Evolutionary conservation across 2,797 vertebrate genomes (phyloP).

Genomic region (Thunnus albacares): DNA sequence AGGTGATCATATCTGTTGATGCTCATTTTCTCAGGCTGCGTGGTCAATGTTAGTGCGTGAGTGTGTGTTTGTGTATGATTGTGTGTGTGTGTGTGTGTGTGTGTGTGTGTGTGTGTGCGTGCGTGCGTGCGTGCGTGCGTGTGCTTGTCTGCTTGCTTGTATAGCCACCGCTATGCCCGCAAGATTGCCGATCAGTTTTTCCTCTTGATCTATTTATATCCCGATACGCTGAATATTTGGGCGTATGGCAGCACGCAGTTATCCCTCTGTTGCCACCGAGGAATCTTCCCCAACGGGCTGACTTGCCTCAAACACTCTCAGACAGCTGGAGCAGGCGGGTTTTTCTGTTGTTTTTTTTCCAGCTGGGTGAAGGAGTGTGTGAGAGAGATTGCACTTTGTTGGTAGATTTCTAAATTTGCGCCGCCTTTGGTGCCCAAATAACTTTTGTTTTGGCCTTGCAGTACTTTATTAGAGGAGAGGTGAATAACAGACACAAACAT

Average conservation of each 20-base stretch:
- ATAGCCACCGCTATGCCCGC: conserved; percentile 59
- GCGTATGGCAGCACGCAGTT: conserved; percentile 65
- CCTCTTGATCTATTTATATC: conserved; percentile 79
- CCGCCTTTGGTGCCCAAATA: conserved; percentile 43
- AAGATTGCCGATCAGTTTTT: conserved; percentile 74
- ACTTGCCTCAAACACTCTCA: conserved; percentile 72
- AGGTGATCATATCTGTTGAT: conserved; percentile 84
- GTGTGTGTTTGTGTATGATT: conserved; percentile 20
- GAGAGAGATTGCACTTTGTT: conserved; percentile 53
- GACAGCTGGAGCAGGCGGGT: conserved; percentile 55
- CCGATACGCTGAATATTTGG: conserved; percentile 74
- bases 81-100: conserved; percentile 27
- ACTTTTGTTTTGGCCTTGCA: conserved; percentile 69
- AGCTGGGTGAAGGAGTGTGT: conserved; percentile 45
- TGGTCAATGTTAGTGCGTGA: conserved; percentile 62
- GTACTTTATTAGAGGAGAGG: conserved; percentile 42
- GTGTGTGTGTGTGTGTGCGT: conserved; percentile 29
- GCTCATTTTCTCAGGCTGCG: conserved; percentile 75
- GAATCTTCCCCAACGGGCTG: conserved; percentile 68
- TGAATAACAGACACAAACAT: conserved; percentile 35
- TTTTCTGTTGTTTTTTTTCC: background rate
- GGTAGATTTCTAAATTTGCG: conserved; percentile 60
- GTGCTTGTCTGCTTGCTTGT: conserved; percentile 30
- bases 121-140: conserved; percentile 32
- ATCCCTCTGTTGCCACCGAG: conserved; percentile 74